Evolutionary conservation across 2,888 invertebrate genomes (phyloP), one percentile per base, ranked within the genome.

Genomic region (Polymixis flavicincta): DNA sequence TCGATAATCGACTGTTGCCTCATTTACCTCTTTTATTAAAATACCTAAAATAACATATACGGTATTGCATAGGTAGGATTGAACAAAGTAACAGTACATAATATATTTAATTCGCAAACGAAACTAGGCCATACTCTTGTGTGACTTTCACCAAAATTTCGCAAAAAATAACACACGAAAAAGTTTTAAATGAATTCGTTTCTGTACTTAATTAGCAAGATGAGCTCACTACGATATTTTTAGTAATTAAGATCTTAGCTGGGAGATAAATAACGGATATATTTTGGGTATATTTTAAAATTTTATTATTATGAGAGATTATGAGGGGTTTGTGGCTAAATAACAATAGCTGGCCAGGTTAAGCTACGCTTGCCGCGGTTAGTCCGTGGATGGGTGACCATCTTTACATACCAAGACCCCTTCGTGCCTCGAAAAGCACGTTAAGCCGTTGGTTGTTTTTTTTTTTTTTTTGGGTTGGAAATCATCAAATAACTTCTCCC

Each of bases 131-230:
- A 68, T 2, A 54, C 32, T 52, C 59, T n/a, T 22, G 57, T 52
- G 50, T 4, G 57, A 64, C 84, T 84, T 84, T 83, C 86, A 74
- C 84, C 70, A 37, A 61, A 83, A 84, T 84, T 85, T 85, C 70
- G 84, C 77, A 72, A 86, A 79, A 32, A 68, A 71, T 45, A 76
- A 68, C 54, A 19, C 67, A 55, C 61, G 60, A 61, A 75, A 75
- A 66, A 71, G 50, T 69, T 73, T 25, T 42, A 74, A 76, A 67
- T 64, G 5, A 76, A 81, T 70, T 65, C 3, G 55, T 81, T 84
- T 70, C 50, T 59, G 45, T 57, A 67, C 71, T 79, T 87, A 85
- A 85, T 85, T 82, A 82, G 68, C 54, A 25, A 75, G 85, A 85
- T 76, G 84, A 68, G 68, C 59, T 61, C 71, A 19, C 50, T 69